These are phyloP conservation scores for Macrostomum cliftonense DNA, from an alignment of 2,888 invertebrate genomes.

Conservation along the genomic window DNA sequence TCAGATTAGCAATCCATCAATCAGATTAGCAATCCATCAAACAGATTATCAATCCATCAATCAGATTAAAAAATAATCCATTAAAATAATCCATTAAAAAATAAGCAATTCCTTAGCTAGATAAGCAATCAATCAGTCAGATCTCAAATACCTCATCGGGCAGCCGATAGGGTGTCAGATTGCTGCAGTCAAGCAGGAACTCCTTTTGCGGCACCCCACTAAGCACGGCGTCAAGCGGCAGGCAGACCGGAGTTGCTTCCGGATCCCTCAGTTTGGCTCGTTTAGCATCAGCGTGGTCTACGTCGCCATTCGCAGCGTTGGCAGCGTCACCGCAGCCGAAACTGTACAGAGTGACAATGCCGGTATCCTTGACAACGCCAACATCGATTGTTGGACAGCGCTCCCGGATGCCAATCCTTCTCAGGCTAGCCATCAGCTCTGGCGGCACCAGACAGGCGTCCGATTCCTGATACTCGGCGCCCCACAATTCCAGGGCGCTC, in stretches of 20 bases:
- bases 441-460: constrained; percentile 62
- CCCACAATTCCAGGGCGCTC: constrained; percentile 81
- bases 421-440: constrained; percentile 47
- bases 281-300: constrained; percentile 4
- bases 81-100: no score
- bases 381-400: constrained; percentile 79
- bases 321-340: constrained; percentile 49
- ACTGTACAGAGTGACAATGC: constrained; percentile 24
- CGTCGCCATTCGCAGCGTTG: constrained; percentile 19
- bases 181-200: constrained; percentile 3
- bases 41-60: no score
- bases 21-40: no score
- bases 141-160: neutral
- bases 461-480: constrained; percentile 69
- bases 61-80: no score
- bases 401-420: constrained; percentile 60
- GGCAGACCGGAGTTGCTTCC: constrained; percentile 51
- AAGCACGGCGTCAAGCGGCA: constrained; percentile 68
- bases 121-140: neutral
- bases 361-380: constrained; percentile 42
- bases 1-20: no score
- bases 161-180: neutral
- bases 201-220: constrained; percentile 67
- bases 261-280: constrained; percentile 8
- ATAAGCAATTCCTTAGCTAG: no score